These are phyloP conservation scores for Fulica atra DNA, from an alignment of 2,113 vertebrate genomes.

Conservation along the genomic window DNA sequence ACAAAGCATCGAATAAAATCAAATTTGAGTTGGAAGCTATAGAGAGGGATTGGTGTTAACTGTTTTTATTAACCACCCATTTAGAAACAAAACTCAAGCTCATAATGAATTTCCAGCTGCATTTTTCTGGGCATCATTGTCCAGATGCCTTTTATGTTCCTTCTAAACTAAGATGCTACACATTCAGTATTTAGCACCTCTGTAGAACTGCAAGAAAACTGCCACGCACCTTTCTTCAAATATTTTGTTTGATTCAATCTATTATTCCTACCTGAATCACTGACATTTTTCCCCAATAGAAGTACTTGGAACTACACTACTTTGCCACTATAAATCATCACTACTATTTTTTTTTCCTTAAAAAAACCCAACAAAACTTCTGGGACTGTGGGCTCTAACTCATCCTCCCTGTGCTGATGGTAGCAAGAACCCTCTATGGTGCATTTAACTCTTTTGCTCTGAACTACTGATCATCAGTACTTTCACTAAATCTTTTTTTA, in stretches of 20 bases:
- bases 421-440: not conserved
- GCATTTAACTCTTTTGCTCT: not conserved
- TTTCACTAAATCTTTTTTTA: not conserved
- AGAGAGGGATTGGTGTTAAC: not conserved
- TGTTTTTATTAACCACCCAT: not conserved
- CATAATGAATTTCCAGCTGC: not conserved
- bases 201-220: not conserved
- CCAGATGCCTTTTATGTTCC: not conserved
- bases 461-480: not conserved
- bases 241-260: not conserved
- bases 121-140: not conserved
- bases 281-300: not conserved
- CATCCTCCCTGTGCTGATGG: not conserved
- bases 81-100: not conserved
- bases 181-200: not conserved
- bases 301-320: not conserved
- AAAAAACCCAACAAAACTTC: not conserved
- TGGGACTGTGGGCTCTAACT: not conserved
- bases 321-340: not conserved
- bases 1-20: not conserved
- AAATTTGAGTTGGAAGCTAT: not conserved
- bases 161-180: not conserved
- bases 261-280: not conserved
- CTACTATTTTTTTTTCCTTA: not conserved
- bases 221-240: not conserved